Evolutionary conservation across 2,888 invertebrate genomes (phyloP).

Genomic region (Rapana venosa): DNA sequence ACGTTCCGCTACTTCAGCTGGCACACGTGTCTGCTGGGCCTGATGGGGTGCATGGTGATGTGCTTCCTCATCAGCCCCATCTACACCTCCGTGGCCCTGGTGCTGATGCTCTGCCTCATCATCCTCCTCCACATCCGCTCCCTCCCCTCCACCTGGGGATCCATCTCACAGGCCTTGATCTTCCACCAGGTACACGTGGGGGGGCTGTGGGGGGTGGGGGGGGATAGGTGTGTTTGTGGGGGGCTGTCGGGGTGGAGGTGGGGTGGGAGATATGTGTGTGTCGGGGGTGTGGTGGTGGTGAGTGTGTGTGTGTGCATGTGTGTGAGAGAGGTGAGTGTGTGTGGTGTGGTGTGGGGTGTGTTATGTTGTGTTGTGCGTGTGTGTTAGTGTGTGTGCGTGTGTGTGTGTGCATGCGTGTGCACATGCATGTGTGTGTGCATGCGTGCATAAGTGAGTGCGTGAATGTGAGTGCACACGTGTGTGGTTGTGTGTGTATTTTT

Average conservation of each 20-base stretch:
- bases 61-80: conserved; percentile 96
- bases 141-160: conserved; percentile 95
- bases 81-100: conserved; percentile 92
- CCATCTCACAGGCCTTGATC: conserved; percentile 98
- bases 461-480: not conserved
- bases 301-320: not conserved
- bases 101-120: conserved; percentile 91
- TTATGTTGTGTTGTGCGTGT: not conserved
- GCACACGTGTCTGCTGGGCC: conserved; percentile 92
- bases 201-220: not conserved
- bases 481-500: not conserved
- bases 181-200: conserved; percentile 90
- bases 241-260: not conserved
- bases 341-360: not conserved
- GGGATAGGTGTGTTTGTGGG: not conserved
- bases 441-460: not conserved
- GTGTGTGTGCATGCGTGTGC: not conserved
- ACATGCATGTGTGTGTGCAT: not conserved
- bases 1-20: conserved; percentile 97
- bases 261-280: not conserved
- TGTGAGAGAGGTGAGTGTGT: not conserved
- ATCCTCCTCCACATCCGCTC: conserved; percentile 90
- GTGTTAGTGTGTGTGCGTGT: not conserved
- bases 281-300: not conserved
- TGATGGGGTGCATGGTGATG: conserved; percentile 91